Percentiles rank a stretch among this genome's conserved stretches.
phyloP scores from a whole-genome alignment of 1,140 invertebrate genomes.

The Zaprionus ghesquierei region DNA sequence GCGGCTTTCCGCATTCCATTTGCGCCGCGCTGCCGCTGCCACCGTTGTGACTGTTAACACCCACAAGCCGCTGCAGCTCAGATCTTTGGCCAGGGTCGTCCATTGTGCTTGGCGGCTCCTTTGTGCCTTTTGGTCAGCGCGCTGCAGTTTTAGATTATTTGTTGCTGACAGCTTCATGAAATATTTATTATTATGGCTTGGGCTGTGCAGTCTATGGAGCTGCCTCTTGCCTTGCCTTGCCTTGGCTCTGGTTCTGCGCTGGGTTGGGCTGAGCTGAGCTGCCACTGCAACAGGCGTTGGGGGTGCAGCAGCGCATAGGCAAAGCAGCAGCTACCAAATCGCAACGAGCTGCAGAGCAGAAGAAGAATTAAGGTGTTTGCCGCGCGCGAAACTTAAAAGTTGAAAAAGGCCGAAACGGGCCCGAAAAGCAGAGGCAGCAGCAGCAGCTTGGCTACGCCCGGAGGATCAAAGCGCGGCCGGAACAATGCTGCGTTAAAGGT shows the following conservation, averaged over 20 bases:
- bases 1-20: slow-evolving; percentile 58
- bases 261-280: slow-evolving; percentile 1
- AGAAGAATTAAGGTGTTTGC: slow-evolving; percentile 68
- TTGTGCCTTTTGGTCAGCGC: slow-evolving; percentile 70
- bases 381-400: slow-evolving; percentile 66
- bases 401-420: slow-evolving; percentile 53
- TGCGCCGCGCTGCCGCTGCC: slow-evolving; percentile 27
- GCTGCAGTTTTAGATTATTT: slow-evolving; percentile 78
- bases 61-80: slow-evolving; percentile 1
- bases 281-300: slow-evolving; percentile 43
- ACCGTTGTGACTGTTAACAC: slow-evolving; percentile 35
- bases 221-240: background rate
- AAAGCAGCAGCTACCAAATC: slow-evolving; percentile 74
- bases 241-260: background rate
- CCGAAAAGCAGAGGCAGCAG: slow-evolving; percentile 12
- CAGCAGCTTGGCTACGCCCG: slow-evolving; percentile 39
- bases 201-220: background rate
- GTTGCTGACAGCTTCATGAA: slow-evolving; percentile 81
- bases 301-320: slow-evolving; percentile 63
- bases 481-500: slow-evolving; percentile 81
- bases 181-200: slow-evolving; percentile 78
- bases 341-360: background rate
- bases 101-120: slow-evolving; percentile 60
- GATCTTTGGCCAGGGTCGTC: background rate
- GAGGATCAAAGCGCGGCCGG: slow-evolving; percentile 65